Evolutionary conservation across 1,140 invertebrate species (phyloP).

Genomic region (Vanessa tameamea): DNA sequence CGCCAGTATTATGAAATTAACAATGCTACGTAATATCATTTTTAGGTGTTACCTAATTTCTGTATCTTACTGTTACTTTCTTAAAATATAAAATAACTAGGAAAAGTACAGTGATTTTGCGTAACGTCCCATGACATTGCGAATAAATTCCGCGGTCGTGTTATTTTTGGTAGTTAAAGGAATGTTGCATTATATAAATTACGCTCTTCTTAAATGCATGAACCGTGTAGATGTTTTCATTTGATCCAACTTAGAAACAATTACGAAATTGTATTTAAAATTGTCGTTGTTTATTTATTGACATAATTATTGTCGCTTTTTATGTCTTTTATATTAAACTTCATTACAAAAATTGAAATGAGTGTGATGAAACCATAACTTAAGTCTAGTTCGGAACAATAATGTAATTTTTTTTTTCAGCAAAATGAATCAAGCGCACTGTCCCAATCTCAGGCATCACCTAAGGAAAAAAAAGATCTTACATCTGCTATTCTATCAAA

Average conservation of each 20-base stretch:
- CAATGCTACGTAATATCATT: not conserved
- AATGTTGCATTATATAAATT: not conserved
- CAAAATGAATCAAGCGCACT: conserved; percentile 82
- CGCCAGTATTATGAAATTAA: too few relatives aligned
- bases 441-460: conserved; percentile 71
- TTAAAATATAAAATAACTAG: not conserved
- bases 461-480: conserved; percentile 81
- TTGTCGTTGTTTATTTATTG: not conserved
- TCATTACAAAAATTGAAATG: too few relatives aligned
- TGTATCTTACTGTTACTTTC: not conserved
- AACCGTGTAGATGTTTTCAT: too few relatives aligned
- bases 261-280: not conserved
- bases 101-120: not conserved
- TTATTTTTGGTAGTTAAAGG: not conserved
- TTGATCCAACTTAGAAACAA: not conserved
- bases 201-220: not conserved
- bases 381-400: not conserved
- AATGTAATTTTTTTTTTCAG: conserved; percentile 71
- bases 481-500: conserved; percentile 80
- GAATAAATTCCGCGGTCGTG: not conserved
- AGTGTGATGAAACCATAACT: not conserved
- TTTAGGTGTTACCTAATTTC: not conserved
- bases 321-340: too few relatives aligned
- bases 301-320: too few relatives aligned
- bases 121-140: not conserved